Percentiles rank a stretch among this genome's conserved stretches.
Evolutionary conservation across 2,888 invertebrate genomes (phyloP).

Genomic region (Glyphotaelius pellucidus): DNA sequence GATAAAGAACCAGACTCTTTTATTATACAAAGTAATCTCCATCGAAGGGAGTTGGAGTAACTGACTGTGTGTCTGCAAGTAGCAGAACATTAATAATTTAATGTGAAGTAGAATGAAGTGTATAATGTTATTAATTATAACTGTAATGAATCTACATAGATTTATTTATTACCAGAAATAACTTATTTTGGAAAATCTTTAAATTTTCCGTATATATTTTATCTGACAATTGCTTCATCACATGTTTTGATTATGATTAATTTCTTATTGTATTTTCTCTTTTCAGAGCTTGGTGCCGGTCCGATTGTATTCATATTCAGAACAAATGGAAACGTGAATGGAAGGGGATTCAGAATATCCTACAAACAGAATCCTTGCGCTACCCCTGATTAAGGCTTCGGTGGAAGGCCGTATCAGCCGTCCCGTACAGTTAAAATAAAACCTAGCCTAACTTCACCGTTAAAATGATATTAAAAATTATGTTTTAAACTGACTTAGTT

Average conservation of each 20-base stretch:
- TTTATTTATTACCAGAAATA: no score
- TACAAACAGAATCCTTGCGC: constrained; percentile 83
- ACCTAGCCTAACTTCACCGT: neutral
- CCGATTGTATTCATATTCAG: constrained; percentile 84
- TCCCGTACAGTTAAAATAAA: neutral
- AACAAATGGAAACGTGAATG: constrained; percentile 81
- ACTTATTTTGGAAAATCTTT: no score
- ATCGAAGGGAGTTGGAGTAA: no score
- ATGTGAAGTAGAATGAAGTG: no score
- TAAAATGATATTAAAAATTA: neutral
- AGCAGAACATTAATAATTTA: no score
- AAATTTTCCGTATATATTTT: neutral
- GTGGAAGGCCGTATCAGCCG: no score
- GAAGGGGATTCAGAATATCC: constrained; percentile 83
- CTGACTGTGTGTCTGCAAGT: no score
- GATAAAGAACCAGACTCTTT: no score
- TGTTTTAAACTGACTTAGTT: no score
- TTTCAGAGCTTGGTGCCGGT: constrained; percentile 76
- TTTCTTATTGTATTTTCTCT: neutral
- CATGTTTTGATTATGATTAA: neutral
- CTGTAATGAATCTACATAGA: no score
- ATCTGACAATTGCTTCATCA: neutral
- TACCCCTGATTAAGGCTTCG: constrained; percentile 22
- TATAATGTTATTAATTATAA: no score
- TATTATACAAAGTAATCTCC: no score